Percentiles rank a stretch among this genome's conserved stretches.
phyloP scores from a whole-genome alignment of 2,113 vertebrate species.

The Mandrillus leucophaeus region DNA sequence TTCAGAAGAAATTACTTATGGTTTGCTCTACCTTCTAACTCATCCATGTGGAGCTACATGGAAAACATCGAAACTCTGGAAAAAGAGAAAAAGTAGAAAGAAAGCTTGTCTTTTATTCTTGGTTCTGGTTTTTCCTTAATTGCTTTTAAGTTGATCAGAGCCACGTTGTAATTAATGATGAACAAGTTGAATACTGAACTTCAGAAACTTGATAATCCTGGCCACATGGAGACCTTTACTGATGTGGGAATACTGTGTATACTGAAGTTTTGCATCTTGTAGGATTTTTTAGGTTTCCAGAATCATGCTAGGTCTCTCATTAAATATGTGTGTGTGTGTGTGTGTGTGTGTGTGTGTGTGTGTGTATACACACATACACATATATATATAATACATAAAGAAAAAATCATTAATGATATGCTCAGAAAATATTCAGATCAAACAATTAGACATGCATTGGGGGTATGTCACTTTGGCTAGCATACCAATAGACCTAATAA shows the following conservation, averaged over 20 bases:
- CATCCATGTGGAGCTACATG: neutral
- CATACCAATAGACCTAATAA: neutral
- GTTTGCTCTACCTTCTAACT: neutral
- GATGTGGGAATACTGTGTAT: neutral
- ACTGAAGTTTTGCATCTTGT: neutral
- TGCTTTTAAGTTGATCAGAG: constrained; percentile 62
- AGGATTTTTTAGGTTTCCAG: neutral
- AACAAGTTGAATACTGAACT: constrained; percentile 40
- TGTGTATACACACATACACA: too few species aligned
- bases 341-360: neutral
- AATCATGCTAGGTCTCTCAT: neutral
- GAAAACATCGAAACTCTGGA: constrained; percentile 39
- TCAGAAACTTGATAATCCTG: constrained; percentile 42
- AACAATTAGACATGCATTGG: neutral
- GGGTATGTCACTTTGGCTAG: neutral
- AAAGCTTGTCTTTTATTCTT: constrained; percentile 20
- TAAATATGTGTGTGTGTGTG: neutral
- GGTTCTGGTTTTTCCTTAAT: constrained; percentile 44
- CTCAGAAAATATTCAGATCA: neutral
- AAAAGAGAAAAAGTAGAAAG: constrained; percentile 21
- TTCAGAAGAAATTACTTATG: constrained; percentile 35
- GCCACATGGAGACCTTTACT: neutral
- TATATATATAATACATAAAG: neutral
- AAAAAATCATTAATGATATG: neutral
- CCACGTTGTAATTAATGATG: constrained; percentile 51